A percentile compares a stretch with the other conserved stretches of the same genome.
phyloP scores from a whole-genome alignment of 2,113 vertebrate species.

The Psilopsiagon aymara region DNA sequence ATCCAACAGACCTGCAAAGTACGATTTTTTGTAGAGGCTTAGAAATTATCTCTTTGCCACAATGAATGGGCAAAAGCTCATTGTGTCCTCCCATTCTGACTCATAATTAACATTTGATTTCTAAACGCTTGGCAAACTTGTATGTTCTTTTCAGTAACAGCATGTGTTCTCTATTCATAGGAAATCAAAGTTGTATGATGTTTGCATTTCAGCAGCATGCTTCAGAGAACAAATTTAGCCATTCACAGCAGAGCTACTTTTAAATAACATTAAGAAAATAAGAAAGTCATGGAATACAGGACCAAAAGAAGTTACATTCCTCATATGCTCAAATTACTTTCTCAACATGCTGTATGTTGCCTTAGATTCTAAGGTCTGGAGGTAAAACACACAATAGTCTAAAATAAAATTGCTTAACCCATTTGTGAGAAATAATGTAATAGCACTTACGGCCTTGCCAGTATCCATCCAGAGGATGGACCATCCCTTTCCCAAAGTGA shows the following conservation, averaged over 20 bases:
- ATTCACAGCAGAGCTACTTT: constrained; percentile 28
- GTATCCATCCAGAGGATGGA: not conserved
- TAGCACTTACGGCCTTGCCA: fast-evolving
- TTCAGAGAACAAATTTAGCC: constrained; percentile 31
- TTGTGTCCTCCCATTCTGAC: not conserved
- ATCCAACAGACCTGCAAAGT: not conserved
- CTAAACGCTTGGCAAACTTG: constrained; percentile 36
- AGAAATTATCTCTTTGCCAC: not conserved
- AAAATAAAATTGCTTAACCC: not conserved
- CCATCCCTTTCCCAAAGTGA: not conserved
- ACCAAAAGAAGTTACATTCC: not conserved
- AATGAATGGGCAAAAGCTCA: not conserved
- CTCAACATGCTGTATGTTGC: not conserved
- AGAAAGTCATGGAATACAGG: not conserved
- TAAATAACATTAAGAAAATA: constrained; percentile 13
- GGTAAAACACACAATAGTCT: not conserved
- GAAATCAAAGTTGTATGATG: constrained; percentile 55
- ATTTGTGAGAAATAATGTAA: not conserved
- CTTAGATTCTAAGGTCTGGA: not conserved
- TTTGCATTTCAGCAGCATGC: constrained; percentile 36
- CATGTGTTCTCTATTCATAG: constrained; percentile 57
- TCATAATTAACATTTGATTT: constrained; percentile 63
- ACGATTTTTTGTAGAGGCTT: not conserved
- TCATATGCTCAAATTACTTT: not conserved
- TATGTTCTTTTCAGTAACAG: constrained; percentile 61